A percentile compares a stretch with the other conserved stretches of the same genome.
phyloP scores from a whole-genome alignment of 2,888 invertebrate species.

The Helleia helle region DNA sequence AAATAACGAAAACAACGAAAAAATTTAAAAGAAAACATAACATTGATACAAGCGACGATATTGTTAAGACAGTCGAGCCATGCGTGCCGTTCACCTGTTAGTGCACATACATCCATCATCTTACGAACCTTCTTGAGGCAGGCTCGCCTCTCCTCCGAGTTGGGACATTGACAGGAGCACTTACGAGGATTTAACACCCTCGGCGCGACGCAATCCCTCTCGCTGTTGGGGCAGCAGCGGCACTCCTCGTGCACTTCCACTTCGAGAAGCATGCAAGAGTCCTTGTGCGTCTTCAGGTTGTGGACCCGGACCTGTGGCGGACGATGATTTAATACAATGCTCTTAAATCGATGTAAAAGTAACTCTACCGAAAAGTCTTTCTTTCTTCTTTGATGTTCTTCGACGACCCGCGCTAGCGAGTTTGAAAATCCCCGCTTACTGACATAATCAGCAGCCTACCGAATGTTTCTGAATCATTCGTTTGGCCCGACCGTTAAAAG shows the following conservation, averaged over 20 bases:
- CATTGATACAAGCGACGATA: constrained; percentile 27
- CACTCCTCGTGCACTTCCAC: constrained; percentile 55
- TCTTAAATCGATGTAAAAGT: too few relatives aligned
- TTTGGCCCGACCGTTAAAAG: too few relatives aligned
- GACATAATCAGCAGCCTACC: not conserved
- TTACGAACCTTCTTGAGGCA: constrained; percentile 64
- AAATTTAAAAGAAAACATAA: constrained; percentile 11
- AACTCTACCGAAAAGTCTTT: too few relatives aligned
- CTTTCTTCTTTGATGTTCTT: too few relatives aligned
- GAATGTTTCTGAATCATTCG: too few relatives aligned
- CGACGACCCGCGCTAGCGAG: too few relatives aligned
- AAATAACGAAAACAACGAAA: constrained; percentile 4
- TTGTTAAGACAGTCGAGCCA: constrained; percentile 30
- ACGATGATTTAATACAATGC: too few relatives aligned
- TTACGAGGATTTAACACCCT: constrained; percentile 62
- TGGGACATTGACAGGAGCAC: constrained; percentile 66
- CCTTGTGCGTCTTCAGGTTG: constrained; percentile 51
- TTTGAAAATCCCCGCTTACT: too few relatives aligned
- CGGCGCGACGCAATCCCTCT: constrained; percentile 41
- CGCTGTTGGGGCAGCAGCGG: constrained; percentile 44
- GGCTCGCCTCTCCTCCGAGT: constrained; percentile 49
- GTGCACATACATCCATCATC: constrained; percentile 64
- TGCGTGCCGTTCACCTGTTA: constrained; percentile 43
- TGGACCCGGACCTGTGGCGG: constrained; percentile 57
- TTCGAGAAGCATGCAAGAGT: constrained; percentile 48